These are phyloP conservation scores for Scaptomyza polygonia DNA, from an alignment of 2,888 invertebrate species.

Conservation along the genomic window DNA sequence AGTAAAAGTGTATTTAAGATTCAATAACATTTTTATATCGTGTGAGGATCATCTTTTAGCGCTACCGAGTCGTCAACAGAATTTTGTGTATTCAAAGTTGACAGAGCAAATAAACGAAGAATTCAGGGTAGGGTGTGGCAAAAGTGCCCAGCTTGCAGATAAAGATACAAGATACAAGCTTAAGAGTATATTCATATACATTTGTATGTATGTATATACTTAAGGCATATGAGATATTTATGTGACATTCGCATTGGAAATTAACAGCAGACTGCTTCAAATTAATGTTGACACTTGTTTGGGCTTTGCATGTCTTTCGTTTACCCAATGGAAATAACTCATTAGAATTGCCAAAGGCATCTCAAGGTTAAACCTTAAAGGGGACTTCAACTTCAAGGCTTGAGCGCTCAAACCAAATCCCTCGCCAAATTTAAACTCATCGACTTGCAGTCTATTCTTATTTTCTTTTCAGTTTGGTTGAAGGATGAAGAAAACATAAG, in stretches of 20 bases:
- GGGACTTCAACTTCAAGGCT: constrained; percentile 20
- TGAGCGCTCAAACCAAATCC: constrained; percentile 8
- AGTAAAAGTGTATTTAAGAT: constrained; percentile 22
- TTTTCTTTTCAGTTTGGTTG: constrained; percentile 1
- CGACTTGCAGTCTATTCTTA: constrained; percentile 9
- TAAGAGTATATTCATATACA: constrained; percentile 30
- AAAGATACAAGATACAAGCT: constrained; percentile 31
- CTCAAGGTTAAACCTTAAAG: constrained; percentile 56
- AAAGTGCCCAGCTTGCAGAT: constrained; percentile 58
- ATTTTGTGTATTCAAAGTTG: constrained; percentile 64
- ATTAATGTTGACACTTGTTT: constrained; percentile 79
- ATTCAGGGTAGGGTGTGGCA: constrained; percentile 66
- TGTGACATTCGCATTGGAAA: constrained; percentile 68
- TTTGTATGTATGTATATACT: constrained; percentile 13
- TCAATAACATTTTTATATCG: constrained; percentile 3
- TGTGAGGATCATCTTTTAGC: constrained; percentile 21
- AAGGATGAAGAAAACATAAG: constrained; percentile 46
- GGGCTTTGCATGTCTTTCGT: constrained; percentile 37
- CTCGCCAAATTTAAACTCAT: background rate
- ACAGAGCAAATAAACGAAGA: constrained; percentile 69
- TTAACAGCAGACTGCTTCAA: constrained; percentile 64
- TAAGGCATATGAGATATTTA: constrained; percentile 65
- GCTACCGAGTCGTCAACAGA: constrained; percentile 59
- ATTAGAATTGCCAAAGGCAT: constrained; percentile 56
- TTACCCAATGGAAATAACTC: constrained; percentile 51